Conservation (phyloP, 2,797 vertebrate species). For the Protonibea diacanthus region DNA sequence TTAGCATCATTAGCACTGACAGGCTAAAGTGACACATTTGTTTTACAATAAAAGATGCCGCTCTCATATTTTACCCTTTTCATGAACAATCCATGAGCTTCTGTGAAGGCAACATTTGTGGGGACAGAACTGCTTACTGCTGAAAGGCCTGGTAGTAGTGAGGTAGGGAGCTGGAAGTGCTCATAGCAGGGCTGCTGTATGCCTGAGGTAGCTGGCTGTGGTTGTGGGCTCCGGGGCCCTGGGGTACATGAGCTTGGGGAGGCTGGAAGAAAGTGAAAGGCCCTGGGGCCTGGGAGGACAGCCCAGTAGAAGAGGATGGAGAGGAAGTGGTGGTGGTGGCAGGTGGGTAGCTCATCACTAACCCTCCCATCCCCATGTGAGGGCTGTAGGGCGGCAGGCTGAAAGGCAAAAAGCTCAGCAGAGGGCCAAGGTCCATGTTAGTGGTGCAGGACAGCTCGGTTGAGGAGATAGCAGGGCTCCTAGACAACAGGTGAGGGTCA, state of each 20-base stretch:
- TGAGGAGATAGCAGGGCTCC: conserved; percentile 90
- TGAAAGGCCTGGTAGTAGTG: conserved; percentile 99
- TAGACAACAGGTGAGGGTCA: conserved; percentile 88
- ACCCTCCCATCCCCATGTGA: conserved; percentile 90
- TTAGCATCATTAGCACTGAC: conserved; percentile 64
- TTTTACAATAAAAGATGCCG: conserved; percentile 47
- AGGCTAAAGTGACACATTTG: conserved; percentile 57
- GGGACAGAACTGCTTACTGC: conserved; percentile 72
- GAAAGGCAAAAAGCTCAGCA: conserved; percentile 95
- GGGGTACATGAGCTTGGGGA: conserved; percentile 89
- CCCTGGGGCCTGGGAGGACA: conserved; percentile 86
- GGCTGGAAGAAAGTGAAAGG: conserved; percentile 90
- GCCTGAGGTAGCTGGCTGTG: conserved; percentile 92
- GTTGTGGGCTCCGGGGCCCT: conserved; percentile 85
- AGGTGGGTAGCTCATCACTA: conserved; percentile 95
- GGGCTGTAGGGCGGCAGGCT: conserved; percentile 94
- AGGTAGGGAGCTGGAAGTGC: conserved; percentile 93
- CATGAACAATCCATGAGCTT: conserved; percentile 35
- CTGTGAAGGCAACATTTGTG: conserved; percentile 42
- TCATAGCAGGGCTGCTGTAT: conserved; percentile 92
- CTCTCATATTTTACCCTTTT: conserved; percentile 55
- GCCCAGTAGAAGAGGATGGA: conserved; percentile 77
- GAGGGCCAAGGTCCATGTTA: conserved; percentile 96
- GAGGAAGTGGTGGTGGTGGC: conserved; percentile 76
- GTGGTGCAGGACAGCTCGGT: conserved; percentile 93